Percentiles rank a stretch among this genome's conserved stretches.
These are phyloP conservation scores for Drosophila koepferae DNA, from an alignment of 2,888 invertebrate genomes.

Conservation along the genomic window DNA sequence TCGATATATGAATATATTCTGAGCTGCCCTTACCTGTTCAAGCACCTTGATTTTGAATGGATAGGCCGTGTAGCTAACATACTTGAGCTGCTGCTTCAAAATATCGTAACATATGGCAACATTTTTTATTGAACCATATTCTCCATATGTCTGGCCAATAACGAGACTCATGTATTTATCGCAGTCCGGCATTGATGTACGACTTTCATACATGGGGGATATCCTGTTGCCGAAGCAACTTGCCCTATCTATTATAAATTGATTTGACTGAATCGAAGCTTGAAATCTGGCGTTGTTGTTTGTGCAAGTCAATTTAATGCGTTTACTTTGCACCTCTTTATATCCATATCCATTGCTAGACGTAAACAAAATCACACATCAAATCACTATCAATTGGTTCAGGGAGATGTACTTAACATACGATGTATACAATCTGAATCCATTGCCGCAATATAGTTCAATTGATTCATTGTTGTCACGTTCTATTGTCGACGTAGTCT, in stretches of 20 bases:
- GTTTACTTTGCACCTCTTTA: rapidly evolving
- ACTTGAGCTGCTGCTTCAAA: too few relatives aligned
- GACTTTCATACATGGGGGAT: conserved; percentile 21
- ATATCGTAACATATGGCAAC: conserved; percentile 51
- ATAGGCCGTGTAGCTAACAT: too few relatives aligned
- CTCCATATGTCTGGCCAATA: conserved; percentile 19
- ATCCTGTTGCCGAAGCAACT: neutral
- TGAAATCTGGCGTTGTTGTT: too few relatives aligned
- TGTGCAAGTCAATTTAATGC: neutral
- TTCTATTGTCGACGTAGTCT: rapidly evolving
- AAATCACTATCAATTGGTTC: neutral
- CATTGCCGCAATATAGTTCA: conserved; percentile 15
- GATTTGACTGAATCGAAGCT: too few relatives aligned
- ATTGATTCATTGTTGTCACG: neutral
- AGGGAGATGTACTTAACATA: neutral
- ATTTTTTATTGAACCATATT: conserved; percentile 26
- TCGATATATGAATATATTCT: neutral
- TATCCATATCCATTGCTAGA: neutral
- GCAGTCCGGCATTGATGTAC: conserved; percentile 28
- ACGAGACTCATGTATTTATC: conserved; percentile 38
- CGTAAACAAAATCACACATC: neutral
- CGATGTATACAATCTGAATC: rapidly evolving
- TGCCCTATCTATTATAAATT: too few relatives aligned
- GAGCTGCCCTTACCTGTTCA: conserved; percentile 19
- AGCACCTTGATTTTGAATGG: conserved; percentile 20